Evolutionary conservation across 2,113 vertebrate species (phyloP), one percentile per base, ranked within the genome.

Genomic region (Scytalopus superciliaris): DNA sequence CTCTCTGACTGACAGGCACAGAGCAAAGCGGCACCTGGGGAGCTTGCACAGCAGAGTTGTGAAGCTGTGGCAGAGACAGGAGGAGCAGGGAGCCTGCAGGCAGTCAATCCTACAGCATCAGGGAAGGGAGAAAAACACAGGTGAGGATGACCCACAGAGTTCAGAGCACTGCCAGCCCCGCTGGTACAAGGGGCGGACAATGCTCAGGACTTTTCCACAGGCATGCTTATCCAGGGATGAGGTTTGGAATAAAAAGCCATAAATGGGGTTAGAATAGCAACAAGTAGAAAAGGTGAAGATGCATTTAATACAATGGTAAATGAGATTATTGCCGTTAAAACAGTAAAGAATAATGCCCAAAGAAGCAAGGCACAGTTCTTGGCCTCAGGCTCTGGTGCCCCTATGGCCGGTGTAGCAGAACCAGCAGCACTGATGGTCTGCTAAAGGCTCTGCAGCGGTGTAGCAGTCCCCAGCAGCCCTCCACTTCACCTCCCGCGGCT

Each of bases 401-500:
- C 35, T 15, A 0, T 0, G 14, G 24, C 37, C 37, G 56, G 42
- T 28, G 49, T 37, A 17, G 35, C 56, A 49, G 60, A 8, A 68
- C 42, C 28, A 15, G 63, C 0, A 39, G 33, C 59, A 7, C n/a
- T 1, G 75, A 10, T 0, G 3, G 50, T 33, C 31, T 16, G 52
- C 0, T 2, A 47, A 28, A 35, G 64, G 60, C 40, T 89, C 31
- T 63, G 75, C n/a, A n/a, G n/a, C n/a, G n/a, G n/a, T n/a, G n/a
- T n/a, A n/a, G n/a, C n/a, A n/a, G n/a, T n/a, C n/a, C n/a, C n/a
- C 1, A 0, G 30, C 19, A 59, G 21, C 44, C 24, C 55, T 10
- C 21, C 2, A 2, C 49, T 11, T 64, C 13, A 0, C 37, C 27
- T 50, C 37, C 74, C 4, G 3, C 3, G 2, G 67, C 44, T 1